Evolutionary conservation across 2,888 invertebrate species (phyloP), one percentile per base, ranked within the genome.

Genomic region (Drosophila pullipes): DNA sequence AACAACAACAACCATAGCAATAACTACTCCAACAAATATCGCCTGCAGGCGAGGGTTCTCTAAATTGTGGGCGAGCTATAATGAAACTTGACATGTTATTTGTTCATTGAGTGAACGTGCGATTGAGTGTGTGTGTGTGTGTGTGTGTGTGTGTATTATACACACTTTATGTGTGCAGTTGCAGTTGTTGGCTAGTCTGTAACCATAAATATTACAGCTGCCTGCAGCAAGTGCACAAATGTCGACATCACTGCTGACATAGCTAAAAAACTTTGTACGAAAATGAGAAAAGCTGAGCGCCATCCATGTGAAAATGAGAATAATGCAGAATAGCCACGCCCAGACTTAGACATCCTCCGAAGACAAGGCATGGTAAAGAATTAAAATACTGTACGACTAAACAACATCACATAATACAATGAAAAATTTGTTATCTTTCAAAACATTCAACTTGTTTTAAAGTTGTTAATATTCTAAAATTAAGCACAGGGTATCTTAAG

Each of bases 31-130:
- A 67, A 54, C 60, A 59, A 47, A 22, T 74, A 65, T 33, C 44
- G 59, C 68, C 82, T 50, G 62, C 35, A 41, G 55, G 65, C 53
- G 67, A 74, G 74, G 75, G 75, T 72, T 72, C 77, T 75, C 67
- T 79, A 84, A 89, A 76, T 82, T 90, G 83, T 75, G 78, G 77
- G 79, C 74, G 72, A 83, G 71, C 76, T 79, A 81, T 91, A 91
- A 90, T 90, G 89, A 89, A 89, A 91, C 91, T 85, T 90, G 91
- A 91, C 90, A 91, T 91, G 91, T 89, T 90, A 90, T 90, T 91
- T 91, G 91, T 89, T 84, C 91, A 90, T 90, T 78, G 86, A 83
- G 55, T 71, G 61, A 63, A 74, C 69, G 69, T 77, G 73, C 64
- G 70, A 72, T 69, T 69, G 69, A 47, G 35, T 52, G 28, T 70